Conservation (phyloP, 2,888 invertebrate species). For the Scaptomyza tumidula region DNA sequence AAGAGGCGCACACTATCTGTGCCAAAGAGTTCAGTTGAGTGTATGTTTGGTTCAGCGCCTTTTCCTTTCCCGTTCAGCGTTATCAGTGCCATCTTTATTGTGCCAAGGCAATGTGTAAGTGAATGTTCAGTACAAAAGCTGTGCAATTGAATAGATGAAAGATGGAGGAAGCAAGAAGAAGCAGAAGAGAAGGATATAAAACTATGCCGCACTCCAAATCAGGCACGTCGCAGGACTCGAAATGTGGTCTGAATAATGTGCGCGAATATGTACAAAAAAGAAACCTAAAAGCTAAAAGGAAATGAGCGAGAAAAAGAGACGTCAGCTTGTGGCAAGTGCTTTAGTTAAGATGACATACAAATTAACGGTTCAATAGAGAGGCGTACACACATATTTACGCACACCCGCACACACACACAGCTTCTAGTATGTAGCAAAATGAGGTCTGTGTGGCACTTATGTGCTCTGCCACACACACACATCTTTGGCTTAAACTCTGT, state of each 20-base stretch:
- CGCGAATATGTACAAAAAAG: constrained; percentile 7
- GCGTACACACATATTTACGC: constrained; percentile 19
- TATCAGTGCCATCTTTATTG: constrained; percentile 61
- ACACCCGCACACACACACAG: not conserved
- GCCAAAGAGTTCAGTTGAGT: constrained; percentile 5
- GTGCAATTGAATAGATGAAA: constrained; percentile 50
- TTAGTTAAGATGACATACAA: constrained; percentile 71
- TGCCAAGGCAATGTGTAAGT: constrained; percentile 54
- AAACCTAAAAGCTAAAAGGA: constrained; percentile 20
- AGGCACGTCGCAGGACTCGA: constrained; percentile 57
- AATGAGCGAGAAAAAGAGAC: constrained; percentile 14
- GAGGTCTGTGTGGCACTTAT: constrained; percentile 66
- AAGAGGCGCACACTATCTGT: constrained; percentile 30
- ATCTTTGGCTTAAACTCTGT: constrained; percentile 31
- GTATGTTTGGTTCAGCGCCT: too few relatives aligned
- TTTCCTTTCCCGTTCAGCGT: not conserved
- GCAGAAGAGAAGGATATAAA: constrained; percentile 11
- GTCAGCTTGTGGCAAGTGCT: constrained; percentile 36
- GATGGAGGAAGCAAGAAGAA: not conserved
- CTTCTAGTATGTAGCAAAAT: constrained; percentile 32
- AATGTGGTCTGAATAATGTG: constrained; percentile 53
- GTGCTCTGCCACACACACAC: constrained; percentile 6
- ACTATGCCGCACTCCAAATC: constrained; percentile 48
- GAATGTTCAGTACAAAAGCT: constrained; percentile 41
- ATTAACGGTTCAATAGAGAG: constrained; percentile 78